phyloP scores from a whole-genome alignment of 2,888 invertebrate species.

The Terebella lapidaria region DNA sequence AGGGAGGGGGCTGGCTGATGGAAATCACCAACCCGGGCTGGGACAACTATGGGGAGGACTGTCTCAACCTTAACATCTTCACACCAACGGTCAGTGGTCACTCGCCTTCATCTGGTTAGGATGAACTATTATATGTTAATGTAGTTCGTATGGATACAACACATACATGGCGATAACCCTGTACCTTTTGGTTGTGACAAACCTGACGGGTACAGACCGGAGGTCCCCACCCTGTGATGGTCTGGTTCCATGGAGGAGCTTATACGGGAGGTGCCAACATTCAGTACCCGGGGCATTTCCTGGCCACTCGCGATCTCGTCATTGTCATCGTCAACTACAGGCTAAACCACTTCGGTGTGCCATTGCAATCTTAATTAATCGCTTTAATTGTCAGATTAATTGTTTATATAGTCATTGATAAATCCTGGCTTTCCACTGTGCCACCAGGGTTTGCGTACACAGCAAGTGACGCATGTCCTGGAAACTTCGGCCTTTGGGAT shows the following conservation, averaged over 20 bases:
- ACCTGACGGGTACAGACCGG: neutral
- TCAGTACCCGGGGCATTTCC: conserved; percentile 24
- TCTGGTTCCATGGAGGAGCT: conserved; percentile 23
- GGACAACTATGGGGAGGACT: conserved; percentile 13
- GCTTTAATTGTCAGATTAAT: no score
- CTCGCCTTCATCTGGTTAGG: no score
- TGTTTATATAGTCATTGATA: no score
- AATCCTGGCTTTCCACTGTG: no score
- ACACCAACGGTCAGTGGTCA: conserved; percentile 6
- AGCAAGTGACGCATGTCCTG: conserved; percentile 10
- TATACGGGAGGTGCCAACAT: conserved; percentile 12
- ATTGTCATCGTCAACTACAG: conserved; percentile 19
- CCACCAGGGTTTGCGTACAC: conserved; percentile 15
- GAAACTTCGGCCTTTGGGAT: conserved; percentile 17
- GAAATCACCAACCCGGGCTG: conserved; percentile 16
- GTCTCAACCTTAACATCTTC: conserved; percentile 17
- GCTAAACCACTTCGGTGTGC: conserved; percentile 14
- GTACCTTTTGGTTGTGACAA: no score
- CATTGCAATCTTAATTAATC: no score
- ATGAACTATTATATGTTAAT: no score
- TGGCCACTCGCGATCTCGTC: conserved; percentile 17
- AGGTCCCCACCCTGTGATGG: conserved; percentile 19
- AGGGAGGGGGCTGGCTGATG: conserved; percentile 6
- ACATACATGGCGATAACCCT: no score
- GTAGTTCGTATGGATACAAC: no score